These are phyloP conservation scores for Teleogryllus occipitalis DNA, from an alignment of 1,140 invertebrate genomes.

Conservation along the genomic window DNA sequence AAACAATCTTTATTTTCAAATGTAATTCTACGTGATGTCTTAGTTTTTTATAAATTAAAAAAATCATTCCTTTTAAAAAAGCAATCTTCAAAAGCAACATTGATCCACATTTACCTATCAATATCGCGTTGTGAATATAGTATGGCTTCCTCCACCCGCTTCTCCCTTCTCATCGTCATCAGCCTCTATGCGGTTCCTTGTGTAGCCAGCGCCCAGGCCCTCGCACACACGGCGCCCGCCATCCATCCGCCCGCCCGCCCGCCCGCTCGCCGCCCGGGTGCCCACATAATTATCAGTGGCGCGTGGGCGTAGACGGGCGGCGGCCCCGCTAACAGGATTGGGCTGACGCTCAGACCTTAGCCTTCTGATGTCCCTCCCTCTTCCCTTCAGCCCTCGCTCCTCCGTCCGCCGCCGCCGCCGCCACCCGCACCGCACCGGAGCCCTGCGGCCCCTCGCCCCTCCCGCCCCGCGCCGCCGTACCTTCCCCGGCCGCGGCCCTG, in stretches of 20 bases:
- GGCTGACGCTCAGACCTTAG: conserved; percentile 2
- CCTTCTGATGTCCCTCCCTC: neutral
- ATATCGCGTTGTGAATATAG: no score
- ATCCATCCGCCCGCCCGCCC: neutral
- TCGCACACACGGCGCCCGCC: no score
- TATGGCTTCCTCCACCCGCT: neutral
- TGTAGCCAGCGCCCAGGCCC: neutral
- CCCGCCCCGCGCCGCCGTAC: neutral
- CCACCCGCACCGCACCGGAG: neutral
- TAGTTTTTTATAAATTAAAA: no score
- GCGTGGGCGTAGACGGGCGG: neutral
- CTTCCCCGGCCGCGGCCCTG: neutral
- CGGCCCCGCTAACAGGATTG: neutral
- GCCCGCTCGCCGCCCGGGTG: neutral
- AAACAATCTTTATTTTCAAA: no score
- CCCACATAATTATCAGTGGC: conserved; percentile 3
- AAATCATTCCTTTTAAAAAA: no score
- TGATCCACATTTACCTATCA: no score
- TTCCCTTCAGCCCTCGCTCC: neutral
- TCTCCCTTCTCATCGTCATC: neutral
- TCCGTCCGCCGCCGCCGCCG: neutral
- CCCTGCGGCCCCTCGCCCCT: neutral
- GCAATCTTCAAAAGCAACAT: no score
- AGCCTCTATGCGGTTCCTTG: neutral
- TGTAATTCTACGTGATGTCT: no score